Conservation (phyloP, 2,797 vertebrate species). For the Tachyglossus aculeatus region DNA sequence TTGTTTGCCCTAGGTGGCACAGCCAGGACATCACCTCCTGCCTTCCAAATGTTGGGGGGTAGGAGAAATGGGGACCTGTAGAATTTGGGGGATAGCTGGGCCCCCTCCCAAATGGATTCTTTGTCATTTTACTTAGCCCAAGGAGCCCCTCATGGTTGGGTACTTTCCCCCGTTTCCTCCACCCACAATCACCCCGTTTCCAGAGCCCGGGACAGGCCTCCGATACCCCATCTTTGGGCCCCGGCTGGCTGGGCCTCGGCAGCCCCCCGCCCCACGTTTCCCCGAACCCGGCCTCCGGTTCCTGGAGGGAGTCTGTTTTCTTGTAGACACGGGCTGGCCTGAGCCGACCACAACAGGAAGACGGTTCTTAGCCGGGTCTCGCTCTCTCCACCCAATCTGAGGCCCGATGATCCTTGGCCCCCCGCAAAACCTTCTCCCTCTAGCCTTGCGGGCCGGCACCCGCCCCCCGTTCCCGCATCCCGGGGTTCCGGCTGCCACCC, state of each 20-base stretch:
- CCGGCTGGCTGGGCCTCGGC: background rate
- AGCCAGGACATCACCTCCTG: no score
- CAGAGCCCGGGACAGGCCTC: background rate
- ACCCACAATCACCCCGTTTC: no score
- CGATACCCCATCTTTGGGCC: background rate
- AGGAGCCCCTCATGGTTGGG: no score
- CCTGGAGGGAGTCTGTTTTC: background rate
- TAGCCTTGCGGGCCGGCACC: background rate
- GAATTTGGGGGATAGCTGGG: no score
- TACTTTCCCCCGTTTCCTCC: no score
- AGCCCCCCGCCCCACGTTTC: background rate
- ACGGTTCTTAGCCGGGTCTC: no score
- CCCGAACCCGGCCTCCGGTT: background rate
- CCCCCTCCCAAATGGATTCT: no score
- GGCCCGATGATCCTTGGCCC: background rate
- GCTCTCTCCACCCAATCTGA: background rate
- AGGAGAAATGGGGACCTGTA: no score
- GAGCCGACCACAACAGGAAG: no score
- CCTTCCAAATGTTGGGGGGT: no score
- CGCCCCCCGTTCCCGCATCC: background rate
- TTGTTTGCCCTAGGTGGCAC: no score
- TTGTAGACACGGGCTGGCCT: background rate
- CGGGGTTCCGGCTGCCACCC: background rate
- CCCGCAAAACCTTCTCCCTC: background rate
- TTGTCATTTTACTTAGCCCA: no score